phyloP scores from a whole-genome alignment of 2,888 invertebrate species.

The Gibbula magus region DNA sequence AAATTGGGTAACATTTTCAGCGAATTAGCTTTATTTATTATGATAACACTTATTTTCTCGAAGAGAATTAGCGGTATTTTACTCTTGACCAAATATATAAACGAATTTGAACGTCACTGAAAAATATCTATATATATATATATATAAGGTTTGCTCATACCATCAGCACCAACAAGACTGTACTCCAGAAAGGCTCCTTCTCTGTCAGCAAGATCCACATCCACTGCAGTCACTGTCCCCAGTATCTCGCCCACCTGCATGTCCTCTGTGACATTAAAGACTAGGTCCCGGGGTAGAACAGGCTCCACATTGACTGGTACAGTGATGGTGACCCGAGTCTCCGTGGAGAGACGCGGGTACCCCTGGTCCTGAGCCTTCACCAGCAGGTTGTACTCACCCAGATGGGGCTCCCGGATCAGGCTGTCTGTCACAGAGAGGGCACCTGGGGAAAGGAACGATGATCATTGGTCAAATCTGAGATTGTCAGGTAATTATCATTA shows the following conservation, averaged over 20 bases:
- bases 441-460: background rate
- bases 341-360: conserved; percentile 19
- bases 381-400: background rate
- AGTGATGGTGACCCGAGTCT: conserved; percentile 22
- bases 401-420: conserved; percentile 2
- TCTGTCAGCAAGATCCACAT: background rate
- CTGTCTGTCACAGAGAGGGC: conserved; percentile 1
- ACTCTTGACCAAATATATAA: too few relatives aligned
- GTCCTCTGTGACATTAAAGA: background rate
- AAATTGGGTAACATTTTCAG: too few relatives aligned
- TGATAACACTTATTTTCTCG: too few relatives aligned
- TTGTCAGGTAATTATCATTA: too few relatives aligned
- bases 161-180: background rate
- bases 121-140: too few relatives aligned
- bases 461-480: too few relatives aligned
- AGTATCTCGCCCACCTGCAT: background rate
- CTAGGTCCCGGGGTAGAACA: background rate
- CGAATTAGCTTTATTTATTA: too few relatives aligned
- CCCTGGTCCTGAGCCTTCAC: conserved; percentile 35
- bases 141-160: too few relatives aligned
- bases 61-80: too few relatives aligned
- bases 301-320: conserved; percentile 12
- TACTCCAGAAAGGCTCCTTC: background rate
- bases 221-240: conserved; percentile 5
- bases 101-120: too few relatives aligned